Evolutionary conservation across 2,113 vertebrate species (phyloP).

Genomic region (Xiphophorus maculatus): DNA sequence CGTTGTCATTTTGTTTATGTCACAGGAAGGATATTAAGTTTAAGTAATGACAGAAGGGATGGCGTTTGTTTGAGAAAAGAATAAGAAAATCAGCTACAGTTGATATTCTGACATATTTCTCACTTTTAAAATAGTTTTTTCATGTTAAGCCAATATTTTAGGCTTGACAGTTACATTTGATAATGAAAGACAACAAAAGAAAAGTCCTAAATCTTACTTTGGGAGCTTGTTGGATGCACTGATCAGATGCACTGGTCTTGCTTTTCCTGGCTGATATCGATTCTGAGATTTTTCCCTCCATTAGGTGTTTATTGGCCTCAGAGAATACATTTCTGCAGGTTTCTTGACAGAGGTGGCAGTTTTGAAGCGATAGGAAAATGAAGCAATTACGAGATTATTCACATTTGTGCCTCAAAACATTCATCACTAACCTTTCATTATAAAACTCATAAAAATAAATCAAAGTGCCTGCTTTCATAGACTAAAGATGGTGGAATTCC

Average conservation of each 20-base stretch:
- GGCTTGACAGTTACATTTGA: constrained; percentile 29
- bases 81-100: constrained; percentile 8
- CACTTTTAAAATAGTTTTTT: constrained; percentile 26
- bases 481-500: background rate
- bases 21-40: constrained; percentile 56
- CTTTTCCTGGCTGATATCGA: background rate
- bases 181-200: constrained; percentile 17
- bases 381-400: background rate
- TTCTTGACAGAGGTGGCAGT: background rate
- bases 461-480: background rate
- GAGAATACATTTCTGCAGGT: background rate
- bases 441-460: background rate
- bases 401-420: background rate
- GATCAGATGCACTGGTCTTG: background rate
- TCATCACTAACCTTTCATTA: background rate
- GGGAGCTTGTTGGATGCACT: background rate
- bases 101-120: constrained; percentile 6
- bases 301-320: too few species aligned
- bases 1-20: constrained; percentile 59
- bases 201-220: constrained; percentile 37
- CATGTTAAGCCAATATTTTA: constrained; percentile 21
- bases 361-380: background rate
- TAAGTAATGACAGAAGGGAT: constrained; percentile 42
- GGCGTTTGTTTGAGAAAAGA: constrained; percentile 24
- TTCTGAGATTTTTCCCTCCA: too few species aligned